phyloP scores from a whole-genome alignment of 2,113 vertebrate genomes.

The Bubo scandiacus region DNA sequence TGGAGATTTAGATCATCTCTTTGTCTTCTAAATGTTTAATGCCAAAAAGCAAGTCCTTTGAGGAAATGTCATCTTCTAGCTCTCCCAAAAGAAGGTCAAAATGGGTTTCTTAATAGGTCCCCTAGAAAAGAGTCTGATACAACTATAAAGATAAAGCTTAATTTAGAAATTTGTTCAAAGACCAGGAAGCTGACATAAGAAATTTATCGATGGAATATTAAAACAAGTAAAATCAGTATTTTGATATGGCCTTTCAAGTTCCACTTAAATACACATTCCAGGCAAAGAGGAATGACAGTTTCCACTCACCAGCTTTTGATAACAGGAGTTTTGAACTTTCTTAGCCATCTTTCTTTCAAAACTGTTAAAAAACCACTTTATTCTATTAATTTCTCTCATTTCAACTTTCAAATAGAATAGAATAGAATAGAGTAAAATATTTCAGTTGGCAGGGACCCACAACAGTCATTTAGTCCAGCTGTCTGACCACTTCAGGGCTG shows the following conservation, averaged over 20 bases:
- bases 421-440: not conserved
- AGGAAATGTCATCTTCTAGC: constrained; percentile 10
- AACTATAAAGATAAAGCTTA: not conserved
- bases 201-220: fast-evolving
- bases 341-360: not conserved
- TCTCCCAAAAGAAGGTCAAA: constrained; percentile 7
- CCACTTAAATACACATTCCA: not conserved
- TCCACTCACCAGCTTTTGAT: not conserved
- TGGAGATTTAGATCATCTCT: constrained; percentile 7
- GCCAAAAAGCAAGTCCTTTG: constrained; percentile 35
- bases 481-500: not conserved
- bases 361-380: not conserved
- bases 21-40: constrained; percentile 62
- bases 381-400: not conserved
- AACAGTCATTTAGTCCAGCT: fast-evolving
- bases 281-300: not conserved
- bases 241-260: not conserved
- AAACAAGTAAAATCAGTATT: not conserved
- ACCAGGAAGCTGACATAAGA: not conserved
- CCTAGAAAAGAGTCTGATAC: not conserved
- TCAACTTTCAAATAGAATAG: not conserved
- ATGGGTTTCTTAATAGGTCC: not conserved
- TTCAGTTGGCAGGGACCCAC: not conserved
- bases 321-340: not conserved
- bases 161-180: not conserved